phyloP scores from a whole-genome alignment of 2,113 vertebrate genomes.

The Synodontis membranacea region DNA sequence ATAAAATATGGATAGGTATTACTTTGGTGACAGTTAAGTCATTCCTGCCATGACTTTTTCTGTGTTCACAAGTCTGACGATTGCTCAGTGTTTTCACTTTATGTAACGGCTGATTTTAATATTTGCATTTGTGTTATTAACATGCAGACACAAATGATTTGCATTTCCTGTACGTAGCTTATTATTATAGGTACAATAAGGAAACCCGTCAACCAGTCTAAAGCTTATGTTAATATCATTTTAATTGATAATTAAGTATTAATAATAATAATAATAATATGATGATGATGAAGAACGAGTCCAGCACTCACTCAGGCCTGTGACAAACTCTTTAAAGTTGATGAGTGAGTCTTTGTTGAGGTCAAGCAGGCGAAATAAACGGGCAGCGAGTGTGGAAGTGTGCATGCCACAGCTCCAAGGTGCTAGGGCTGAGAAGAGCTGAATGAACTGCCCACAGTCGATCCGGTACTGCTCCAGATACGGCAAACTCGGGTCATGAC shows the following conservation, averaged over 20 bases:
- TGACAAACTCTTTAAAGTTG: constrained; percentile 98
- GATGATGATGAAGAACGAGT: neutral
- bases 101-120: neutral
- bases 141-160: neutral
- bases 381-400: constrained; percentile 76
- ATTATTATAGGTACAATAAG: neutral
- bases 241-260: too few relatives aligned
- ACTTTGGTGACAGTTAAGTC: neutral
- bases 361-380: constrained; percentile 91
- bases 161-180: neutral
- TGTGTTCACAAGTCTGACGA: neutral
- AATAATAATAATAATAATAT: too few relatives aligned
- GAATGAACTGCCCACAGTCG: constrained; percentile 82
- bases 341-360: constrained; percentile 89
- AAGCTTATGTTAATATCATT: neutral
- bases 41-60: neutral
- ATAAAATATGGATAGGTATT: neutral
- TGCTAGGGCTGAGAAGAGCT: constrained; percentile 81
- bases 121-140: neutral
- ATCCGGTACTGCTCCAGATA: constrained; percentile 98
- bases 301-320: constrained; percentile 83
- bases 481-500: constrained; percentile 89
- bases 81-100: neutral
- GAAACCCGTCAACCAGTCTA: neutral
- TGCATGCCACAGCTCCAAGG: constrained; percentile 88